Conservation (phyloP, 1,140 invertebrate genomes). For the Tetragonula clypearis region DNA sequence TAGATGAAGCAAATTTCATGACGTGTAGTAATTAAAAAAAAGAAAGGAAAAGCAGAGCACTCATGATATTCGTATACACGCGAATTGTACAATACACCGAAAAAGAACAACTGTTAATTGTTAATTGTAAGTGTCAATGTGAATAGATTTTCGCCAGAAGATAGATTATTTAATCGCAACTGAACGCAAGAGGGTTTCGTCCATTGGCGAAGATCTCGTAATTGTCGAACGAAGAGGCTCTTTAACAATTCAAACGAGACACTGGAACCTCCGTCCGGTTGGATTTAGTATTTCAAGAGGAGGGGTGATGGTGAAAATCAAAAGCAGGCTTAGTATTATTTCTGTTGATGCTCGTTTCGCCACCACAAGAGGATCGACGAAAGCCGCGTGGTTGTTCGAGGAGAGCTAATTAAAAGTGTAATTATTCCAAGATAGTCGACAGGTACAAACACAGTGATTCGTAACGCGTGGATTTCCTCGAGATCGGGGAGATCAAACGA, state of each 20-base stretch:
- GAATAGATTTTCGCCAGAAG: not conserved
- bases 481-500: not conserved
- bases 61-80: no score
- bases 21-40: no score
- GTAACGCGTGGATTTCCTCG: not conserved
- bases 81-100: no score
- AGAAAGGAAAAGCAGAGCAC: no score
- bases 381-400: not conserved
- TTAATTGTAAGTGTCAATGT: no score
- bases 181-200: not conserved
- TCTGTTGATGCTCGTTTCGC: not conserved
- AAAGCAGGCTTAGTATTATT: conserved; percentile 6
- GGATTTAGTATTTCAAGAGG: no score
- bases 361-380: not conserved
- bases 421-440: not conserved
- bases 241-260: conserved; percentile 2
- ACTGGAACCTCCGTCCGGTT: not conserved
- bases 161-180: not conserved
- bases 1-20: no score
- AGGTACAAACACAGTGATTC: not conserved
- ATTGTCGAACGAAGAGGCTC: not conserved
- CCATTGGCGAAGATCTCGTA: not conserved
- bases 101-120: no score
- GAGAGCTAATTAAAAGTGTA: not conserved
- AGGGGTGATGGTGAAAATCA: not conserved